Evolutionary conservation across 2,113 vertebrate genomes (phyloP), one percentile per base, ranked within the genome.

Genomic region (Atrichornis clamosus): DNA sequence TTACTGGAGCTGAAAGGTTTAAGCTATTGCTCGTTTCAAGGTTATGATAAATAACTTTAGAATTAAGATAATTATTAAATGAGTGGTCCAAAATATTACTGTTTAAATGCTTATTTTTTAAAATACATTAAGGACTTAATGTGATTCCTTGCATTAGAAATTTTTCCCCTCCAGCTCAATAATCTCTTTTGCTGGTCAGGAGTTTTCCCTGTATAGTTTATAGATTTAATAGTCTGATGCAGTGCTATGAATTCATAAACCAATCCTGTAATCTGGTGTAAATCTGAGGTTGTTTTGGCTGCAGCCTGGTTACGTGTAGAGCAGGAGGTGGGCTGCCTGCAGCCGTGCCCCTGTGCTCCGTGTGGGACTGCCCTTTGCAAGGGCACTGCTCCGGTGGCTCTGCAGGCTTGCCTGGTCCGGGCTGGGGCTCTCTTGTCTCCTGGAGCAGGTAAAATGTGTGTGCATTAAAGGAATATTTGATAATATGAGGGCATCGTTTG

Each of bases 331-430:
- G 63, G 23, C 46, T 91, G 59, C 77, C 64, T 67, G 49, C 19
- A n/a, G 69, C 30, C 0, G 0, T 60, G 47, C 41, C 46, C 16
- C 0, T 6, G 6, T 22, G 35, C 73, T n/a, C 20, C 1, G 2
- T 12, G 39, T 3, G 1, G 47, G 41, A 5, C 67, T 88, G 67
- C 49, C 11, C 28, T 82, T 53, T 33, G 46, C 53, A 4, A 26
- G 37, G 44, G 7, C 59, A 37, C 35, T 19, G n/a, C 59, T 84
- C 0, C 0, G 10, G 19, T 44, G 41, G 8, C 35, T 89, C 63
- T 76, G 74, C 28, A 19, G 44, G 35, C n/a, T 49, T 1, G 0
- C 63, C 60, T 65, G 44, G 30, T 30, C n/a, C 0, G 0, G 10
- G 9, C 74, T 62, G 63, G 19, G 73, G 19, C 30, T 78, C 52